A percentile compares a stretch with the other conserved stretches of the same genome.
Conservation (phyloP, 2,113 vertebrate species). For the Leiothrix lutea region DNA sequence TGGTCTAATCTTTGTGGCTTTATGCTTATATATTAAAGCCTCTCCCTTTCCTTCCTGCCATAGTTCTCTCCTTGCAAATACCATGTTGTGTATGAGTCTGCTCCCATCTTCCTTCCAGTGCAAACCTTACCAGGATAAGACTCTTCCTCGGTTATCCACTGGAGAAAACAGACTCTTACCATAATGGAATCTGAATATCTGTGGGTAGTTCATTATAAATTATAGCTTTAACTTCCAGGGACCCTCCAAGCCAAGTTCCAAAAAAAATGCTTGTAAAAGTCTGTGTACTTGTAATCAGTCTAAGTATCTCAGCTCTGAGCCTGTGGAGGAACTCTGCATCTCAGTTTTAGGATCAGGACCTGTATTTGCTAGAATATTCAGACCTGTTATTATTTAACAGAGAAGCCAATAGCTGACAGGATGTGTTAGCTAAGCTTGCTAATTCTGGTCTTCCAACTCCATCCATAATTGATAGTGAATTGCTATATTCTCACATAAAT, state of each 20-base stretch:
- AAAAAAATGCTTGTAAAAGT: not conserved
- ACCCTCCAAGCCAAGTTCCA: not conserved
- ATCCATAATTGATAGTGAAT: not conserved
- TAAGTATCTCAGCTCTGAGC: not conserved
- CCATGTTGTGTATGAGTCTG: not conserved
- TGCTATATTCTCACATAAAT: not conserved
- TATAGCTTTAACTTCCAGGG: not conserved
- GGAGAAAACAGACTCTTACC: not conserved
- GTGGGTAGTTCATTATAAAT: not conserved
- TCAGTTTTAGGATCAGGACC: not conserved
- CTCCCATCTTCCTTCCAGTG: not conserved
- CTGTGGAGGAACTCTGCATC: not conserved
- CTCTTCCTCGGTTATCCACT: not conserved
- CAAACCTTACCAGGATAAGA: not conserved
- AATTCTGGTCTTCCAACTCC: not conserved
- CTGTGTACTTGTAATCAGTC: not conserved
- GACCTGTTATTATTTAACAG: not conserved
- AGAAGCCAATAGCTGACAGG: not conserved
- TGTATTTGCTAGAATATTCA: not conserved
- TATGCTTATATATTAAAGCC: not conserved
- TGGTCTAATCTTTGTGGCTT: not conserved
- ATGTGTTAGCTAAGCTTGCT: not conserved
- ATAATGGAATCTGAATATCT: not conserved
- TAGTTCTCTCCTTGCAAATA: not conserved
- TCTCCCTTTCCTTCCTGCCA: slow-evolving; percentile 43